Conservation (phyloP, 2,888 invertebrate genomes). For the Rotaria sp. region DNA sequence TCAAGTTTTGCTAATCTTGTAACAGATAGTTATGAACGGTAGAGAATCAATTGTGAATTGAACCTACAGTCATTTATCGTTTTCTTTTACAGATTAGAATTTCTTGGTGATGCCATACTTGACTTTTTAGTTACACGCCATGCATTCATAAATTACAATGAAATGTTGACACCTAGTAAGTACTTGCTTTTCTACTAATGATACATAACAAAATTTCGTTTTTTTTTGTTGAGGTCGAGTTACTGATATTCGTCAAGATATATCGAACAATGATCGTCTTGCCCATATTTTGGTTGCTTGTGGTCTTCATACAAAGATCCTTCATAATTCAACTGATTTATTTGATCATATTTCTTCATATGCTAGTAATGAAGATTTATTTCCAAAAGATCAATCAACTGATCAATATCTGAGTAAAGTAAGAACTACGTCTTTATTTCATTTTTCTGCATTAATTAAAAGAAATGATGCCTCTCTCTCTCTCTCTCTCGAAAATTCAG, state of each 20-base stretch:
- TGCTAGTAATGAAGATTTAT: background rate
- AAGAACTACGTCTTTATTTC: background rate
- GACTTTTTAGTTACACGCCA: constrained; percentile 38
- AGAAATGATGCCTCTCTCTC: too few relatives aligned
- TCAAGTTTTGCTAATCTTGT: constrained; percentile 26
- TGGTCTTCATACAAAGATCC: constrained; percentile 32
- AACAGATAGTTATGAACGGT: constrained; percentile 39
- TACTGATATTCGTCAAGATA: constrained; percentile 42
- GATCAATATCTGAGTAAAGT: background rate
- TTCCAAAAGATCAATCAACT: background rate
- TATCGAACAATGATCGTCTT: constrained; percentile 42
- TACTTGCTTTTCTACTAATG: background rate
- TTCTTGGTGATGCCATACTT: constrained; percentile 38
- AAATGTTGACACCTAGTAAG: constrained; percentile 36
- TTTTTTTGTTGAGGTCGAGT: constrained; percentile 36
- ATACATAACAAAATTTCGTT: too few relatives aligned
- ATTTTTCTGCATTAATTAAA: background rate
- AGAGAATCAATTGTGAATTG: background rate
- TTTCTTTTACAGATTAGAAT: constrained; percentile 31
- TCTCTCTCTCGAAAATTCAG: too few relatives aligned
- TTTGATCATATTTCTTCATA: background rate
- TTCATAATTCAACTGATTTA: constrained; percentile 19
- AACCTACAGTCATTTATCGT: background rate
- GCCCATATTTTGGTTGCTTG: constrained; percentile 41
- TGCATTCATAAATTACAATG: constrained; percentile 11